Evolutionary conservation across 1,140 invertebrate species (phyloP).

Genomic region (Bombus confusus): DNA sequence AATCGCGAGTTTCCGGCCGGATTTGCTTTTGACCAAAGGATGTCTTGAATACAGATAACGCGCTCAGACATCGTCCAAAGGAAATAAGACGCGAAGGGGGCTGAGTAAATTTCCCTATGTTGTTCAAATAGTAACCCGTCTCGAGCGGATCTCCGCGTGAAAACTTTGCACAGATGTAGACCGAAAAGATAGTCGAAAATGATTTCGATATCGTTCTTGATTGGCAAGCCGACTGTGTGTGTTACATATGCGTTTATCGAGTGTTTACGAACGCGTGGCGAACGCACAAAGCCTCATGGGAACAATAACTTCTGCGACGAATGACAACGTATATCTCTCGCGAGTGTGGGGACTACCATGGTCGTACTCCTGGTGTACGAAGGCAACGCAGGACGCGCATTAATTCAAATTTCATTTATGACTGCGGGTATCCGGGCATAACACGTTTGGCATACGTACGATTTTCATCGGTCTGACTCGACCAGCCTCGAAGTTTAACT

Average conservation of each 20-base stretch:
- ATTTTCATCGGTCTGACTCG: too few species aligned
- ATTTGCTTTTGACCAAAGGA: neutral
- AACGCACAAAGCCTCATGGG: constrained; percentile 14
- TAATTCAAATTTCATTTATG: neutral
- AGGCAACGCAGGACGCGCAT: constrained; percentile 2
- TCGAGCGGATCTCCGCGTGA: neutral
- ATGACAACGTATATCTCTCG: constrained; percentile 13
- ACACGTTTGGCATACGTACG: too few species aligned
- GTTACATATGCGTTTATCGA: neutral
- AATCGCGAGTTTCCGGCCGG: constrained; percentile 15
- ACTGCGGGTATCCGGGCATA: too few species aligned
- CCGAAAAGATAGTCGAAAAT: neutral
- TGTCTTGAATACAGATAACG: constrained; percentile 25
- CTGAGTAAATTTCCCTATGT: neutral
- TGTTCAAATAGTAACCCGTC: neutral
- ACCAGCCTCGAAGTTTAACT: too few species aligned
- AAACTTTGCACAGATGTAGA: neutral
- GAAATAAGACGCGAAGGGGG: neutral
- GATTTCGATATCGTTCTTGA: neutral
- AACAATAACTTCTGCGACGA: constrained; percentile 41
- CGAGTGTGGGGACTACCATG: constrained; percentile 3
- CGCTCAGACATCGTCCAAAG: neutral
- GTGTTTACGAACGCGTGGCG: constrained; percentile 22
- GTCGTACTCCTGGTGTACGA: neutral
- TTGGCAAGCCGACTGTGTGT: neutral